These are phyloP conservation scores for Mechanitis messenoides DNA, from an alignment of 2,888 invertebrate species.

Conservation along the genomic window DNA sequence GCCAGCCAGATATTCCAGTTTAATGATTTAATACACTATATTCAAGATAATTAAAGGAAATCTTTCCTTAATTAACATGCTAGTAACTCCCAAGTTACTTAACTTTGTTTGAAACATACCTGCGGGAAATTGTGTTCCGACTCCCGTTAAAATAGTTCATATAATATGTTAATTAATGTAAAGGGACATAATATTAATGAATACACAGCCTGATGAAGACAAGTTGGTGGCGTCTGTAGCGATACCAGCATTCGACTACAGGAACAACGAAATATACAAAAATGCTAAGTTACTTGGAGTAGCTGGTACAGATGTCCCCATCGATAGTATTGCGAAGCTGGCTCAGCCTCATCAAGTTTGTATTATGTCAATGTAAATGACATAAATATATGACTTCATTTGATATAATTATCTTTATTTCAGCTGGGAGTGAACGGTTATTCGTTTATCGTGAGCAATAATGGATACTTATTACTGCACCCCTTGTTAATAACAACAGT, in stretches of 20 bases:
- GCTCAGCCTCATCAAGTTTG: constrained; percentile 89
- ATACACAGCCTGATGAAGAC: constrained; percentile 64
- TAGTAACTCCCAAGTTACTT: no score
- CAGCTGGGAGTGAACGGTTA: constrained; percentile 97
- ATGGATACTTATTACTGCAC: constrained; percentile 96
- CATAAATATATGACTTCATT: background rate
- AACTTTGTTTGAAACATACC: no score
- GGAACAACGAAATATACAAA: constrained; percentile 76
- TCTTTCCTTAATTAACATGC: no score
- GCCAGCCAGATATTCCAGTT: no score
- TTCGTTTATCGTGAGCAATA: constrained; percentile 97
- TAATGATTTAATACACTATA: no score
- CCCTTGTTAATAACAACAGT: constrained; percentile 94
- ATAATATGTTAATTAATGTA: background rate
- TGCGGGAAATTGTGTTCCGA: no score
- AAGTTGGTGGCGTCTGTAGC: constrained; percentile 93
- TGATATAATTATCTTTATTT: constrained; percentile 32
- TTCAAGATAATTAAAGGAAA: no score
- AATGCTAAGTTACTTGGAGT: constrained; percentile 92
- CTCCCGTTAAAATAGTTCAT: no score
- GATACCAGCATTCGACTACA: constrained; percentile 92
- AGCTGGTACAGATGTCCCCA: constrained; percentile 95
- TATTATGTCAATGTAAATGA: background rate
- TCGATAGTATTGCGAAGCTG: constrained; percentile 91
- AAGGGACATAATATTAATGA: background rate